Evolutionary conservation across 2,113 vertebrate species (phyloP), one percentile per base, ranked within the genome.

Genomic region (Tragelaphus imberbis): DNA sequence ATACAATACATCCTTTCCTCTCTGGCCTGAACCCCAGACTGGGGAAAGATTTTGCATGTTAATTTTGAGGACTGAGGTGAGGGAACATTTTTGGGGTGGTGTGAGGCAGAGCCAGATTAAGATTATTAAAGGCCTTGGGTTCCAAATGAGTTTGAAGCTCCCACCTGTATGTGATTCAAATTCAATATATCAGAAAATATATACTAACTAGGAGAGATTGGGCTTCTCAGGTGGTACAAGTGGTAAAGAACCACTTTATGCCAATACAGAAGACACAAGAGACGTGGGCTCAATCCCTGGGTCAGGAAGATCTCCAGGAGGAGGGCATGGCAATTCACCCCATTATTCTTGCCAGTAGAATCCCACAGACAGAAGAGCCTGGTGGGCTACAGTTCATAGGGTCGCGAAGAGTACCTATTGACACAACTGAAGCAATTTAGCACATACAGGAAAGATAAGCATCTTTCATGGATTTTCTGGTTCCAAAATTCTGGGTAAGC

Each of bases 401-500:
- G 23, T 77, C 23, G 0, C 0, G 40, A 44, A 44, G 40, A 44
- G 12, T 44, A 27, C 0, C 44, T 44, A 44, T 44, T 44, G 1
- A 27, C 40, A 77, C 2, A 1, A 77, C 71, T 44, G 40, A 77
- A 77, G 71, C 23, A 15, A 7, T 13, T 77, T 77, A 77, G 71
- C 71, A 77, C 36, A 25, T 44, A 27, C 71, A 25, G 90, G 36
- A 61, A 51, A 90, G 55, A 95, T 61, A 10, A 79, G 1, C 21
- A 49, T 63, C 27, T 94, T 87, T 81, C 23, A 90, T 92, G 47
- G 84, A 89, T 95, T 94, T 95, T 88, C 59, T 93, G 6, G 21
- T 36, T 79, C 44, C 36, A 85, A 95, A 63, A 91, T 59, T 92
- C 33, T 63, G 15, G 7, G 51, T 55, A 85, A 97, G 28, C 28